These are phyloP conservation scores for Spatulosminthurus flaviceps DNA, from an alignment of 2,888 invertebrate species.

Conservation along the genomic window DNA sequence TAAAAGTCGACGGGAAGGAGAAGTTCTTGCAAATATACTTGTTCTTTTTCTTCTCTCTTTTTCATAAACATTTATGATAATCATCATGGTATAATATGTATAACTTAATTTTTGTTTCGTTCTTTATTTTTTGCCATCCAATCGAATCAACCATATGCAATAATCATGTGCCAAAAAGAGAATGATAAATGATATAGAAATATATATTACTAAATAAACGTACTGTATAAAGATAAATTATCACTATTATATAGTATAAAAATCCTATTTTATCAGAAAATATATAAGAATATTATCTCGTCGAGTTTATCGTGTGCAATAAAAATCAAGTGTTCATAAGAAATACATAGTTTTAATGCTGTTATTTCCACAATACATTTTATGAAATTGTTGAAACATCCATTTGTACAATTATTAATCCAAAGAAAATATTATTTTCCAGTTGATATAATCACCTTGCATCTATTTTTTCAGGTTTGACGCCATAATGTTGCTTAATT, in stretches of 20 bases:
- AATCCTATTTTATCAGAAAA: conserved; percentile 32
- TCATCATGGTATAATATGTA: conserved; percentile 6
- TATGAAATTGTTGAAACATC: too few species aligned
- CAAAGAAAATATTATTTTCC: too few species aligned
- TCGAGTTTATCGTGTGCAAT: conserved; percentile 22
- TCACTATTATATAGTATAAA: conserved; percentile 19
- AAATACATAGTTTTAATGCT: neutral
- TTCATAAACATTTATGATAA: conserved; percentile 6
- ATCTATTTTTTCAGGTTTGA: too few species aligned
- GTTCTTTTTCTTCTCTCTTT: conserved; percentile 18
- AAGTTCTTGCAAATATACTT: conserved; percentile 18
- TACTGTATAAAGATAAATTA: conserved; percentile 9
- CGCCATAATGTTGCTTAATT: too few species aligned
- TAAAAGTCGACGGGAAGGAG: conserved; percentile 13
- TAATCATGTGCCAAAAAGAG: conserved; percentile 39
- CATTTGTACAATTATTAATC: too few species aligned
- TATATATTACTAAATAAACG: conserved; percentile 31
- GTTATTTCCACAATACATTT: neutral
- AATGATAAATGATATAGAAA: too few species aligned
- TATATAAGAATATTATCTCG: conserved; percentile 17
- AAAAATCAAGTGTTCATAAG: conserved; percentile 42
- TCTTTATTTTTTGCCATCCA: conserved; percentile 38
- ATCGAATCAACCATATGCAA: conserved; percentile 33
- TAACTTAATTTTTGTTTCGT: conserved; percentile 24
- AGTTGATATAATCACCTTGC: too few species aligned